Evolutionary conservation across 2,888 invertebrate species (phyloP), one percentile per base, ranked within the genome.

Genomic region (Scaptomyza reducta): DNA sequence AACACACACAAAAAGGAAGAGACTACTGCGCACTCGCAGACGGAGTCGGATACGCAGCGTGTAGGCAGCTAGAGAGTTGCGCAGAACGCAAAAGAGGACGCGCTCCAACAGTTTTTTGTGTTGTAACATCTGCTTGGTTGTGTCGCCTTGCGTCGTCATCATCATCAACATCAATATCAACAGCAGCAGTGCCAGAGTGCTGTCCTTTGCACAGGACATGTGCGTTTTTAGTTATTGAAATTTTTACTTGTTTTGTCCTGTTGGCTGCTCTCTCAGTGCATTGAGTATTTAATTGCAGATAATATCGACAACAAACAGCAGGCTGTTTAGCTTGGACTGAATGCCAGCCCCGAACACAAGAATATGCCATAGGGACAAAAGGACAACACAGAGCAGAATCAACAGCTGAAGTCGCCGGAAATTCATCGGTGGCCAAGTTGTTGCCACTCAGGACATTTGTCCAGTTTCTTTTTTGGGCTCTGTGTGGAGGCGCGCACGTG

Each of bases 231-330:
- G 82, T 84, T 84, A 84, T 84, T 84, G 89, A 88, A 84, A 87
- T 88, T 88, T 86, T 83, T 88, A 83, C 87, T 86, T 87, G 87
- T 82, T 76, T 72, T 87, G 84, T 79, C 84, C 82, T 63, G 63
- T 31, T 53, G 59, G 56, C 42, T 53, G 63, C 85, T 70, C 70
- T 79, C 33, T 33, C 40, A 40, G 88, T 88, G 82, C 88, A 87
- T 89, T 86, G 89, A 89, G 87, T 82, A 86, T 80, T 86, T 89
- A 89, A 89, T 87, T 83, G 79, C 79, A 77, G 89, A 89, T 89
- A 87, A 86, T 83, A 89, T 89, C 89, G 88, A 87, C 79, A 82
- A 73, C 57, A 71, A 59, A 68, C 65, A 77, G 63, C 79, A 72
- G 74, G 57, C 61, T 50, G 29, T 56, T 45, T 55, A 46, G 54